Percentiles rank a stretch among this genome's conserved stretches.
These are phyloP conservation scores for Sesamia inferens DNA, from an alignment of 2,888 invertebrate species.

Conservation along the genomic window DNA sequence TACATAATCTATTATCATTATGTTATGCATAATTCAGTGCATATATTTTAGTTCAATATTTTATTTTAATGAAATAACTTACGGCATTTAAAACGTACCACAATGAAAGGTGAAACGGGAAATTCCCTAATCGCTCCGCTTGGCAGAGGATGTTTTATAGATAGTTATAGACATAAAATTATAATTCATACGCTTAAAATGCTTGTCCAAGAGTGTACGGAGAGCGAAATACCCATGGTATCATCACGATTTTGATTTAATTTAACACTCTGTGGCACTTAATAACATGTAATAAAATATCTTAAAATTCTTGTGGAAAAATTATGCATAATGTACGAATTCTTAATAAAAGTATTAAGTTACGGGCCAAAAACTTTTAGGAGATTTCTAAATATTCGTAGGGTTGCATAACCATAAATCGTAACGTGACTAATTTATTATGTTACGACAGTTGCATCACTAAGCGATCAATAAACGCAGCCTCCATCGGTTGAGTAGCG, in stretches of 20 bases:
- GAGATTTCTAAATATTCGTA: constrained; percentile 2
- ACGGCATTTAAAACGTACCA: not conserved
- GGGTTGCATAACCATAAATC: constrained; percentile 20
- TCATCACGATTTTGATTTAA: not conserved
- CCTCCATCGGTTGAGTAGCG: not conserved
- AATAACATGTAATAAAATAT: not conserved
- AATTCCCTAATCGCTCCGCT: not conserved
- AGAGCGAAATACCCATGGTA: not conserved
- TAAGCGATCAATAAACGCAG: constrained; percentile 28
- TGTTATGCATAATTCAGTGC: not conserved
- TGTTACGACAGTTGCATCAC: constrained; percentile 22
- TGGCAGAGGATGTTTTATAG: not conserved
- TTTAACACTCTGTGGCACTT: not conserved
- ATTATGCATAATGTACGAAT: not conserved
- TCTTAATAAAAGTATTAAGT: not conserved
- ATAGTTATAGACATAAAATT: not conserved
- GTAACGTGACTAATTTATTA: constrained; percentile 20
- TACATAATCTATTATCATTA: not conserved
- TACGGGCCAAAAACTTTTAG: not conserved
- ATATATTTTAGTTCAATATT: not conserved
- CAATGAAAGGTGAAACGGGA: not conserved
- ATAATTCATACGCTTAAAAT: not conserved
- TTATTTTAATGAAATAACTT: not conserved
- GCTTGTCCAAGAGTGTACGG: not conserved
- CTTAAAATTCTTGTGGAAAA: not conserved